Conservation (phyloP, 1,140 invertebrate species). For the Ceratosolen fusciceps region DNA sequence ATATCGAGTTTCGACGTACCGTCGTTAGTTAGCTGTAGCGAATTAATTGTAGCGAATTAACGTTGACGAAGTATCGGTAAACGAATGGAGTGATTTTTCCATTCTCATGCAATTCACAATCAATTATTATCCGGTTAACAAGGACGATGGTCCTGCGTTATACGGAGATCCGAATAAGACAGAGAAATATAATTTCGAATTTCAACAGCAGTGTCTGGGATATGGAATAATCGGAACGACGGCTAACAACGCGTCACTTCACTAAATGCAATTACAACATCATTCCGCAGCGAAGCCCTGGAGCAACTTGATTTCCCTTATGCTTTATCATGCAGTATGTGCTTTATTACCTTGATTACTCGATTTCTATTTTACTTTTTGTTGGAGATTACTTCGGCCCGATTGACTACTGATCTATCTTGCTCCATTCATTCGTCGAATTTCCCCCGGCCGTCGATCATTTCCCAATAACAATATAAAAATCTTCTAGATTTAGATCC, state of each 20-base stretch:
- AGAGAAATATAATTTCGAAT: not conserved
- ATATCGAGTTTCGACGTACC: too few relatives aligned
- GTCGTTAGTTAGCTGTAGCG: not conserved
- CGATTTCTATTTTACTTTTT: not conserved
- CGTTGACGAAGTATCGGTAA: not conserved
- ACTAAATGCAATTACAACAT: constrained; percentile 28
- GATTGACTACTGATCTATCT: too few relatives aligned
- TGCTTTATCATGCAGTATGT: not conserved
- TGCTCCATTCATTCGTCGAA: too few relatives aligned
- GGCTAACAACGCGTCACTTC: constrained; percentile 23
- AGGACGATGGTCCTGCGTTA: not conserved
- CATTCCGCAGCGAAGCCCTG: not conserved
- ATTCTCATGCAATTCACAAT: not conserved
- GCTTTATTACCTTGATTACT: constrained; percentile 32
- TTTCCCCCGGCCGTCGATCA: too few relatives aligned
- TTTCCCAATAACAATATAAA: too few relatives aligned
- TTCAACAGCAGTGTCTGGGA: not conserved
- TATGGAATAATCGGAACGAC: not conserved
- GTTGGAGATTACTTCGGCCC: not conserved
- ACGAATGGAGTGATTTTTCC: not conserved
- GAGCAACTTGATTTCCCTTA: constrained; percentile 27
- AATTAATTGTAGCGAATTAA: not conserved
- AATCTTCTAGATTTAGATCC: too few relatives aligned
- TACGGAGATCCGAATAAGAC: not conserved
- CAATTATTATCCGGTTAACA: not conserved